Evolutionary conservation across 2,113 vertebrate genomes (phyloP), one percentile per base, ranked within the genome.

Genomic region (Zosterops japonicus): DNA sequence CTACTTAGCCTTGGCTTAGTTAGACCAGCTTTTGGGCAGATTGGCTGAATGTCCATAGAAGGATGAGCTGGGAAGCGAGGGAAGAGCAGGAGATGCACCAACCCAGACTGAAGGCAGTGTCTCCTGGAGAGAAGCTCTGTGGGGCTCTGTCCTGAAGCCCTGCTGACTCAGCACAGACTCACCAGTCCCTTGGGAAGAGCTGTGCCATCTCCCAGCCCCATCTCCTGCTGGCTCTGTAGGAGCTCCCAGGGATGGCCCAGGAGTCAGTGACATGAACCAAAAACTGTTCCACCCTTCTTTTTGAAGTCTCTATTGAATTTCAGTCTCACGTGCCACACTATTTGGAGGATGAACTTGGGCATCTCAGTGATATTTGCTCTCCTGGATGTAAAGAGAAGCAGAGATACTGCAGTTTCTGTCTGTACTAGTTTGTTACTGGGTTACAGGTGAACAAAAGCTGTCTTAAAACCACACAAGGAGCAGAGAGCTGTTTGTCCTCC

Each of bases 301-400:
- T 12, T 42, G 20, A 69, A 88, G 22, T 14, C 4, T 21, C 11
- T 14, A 5, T 11, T 49, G 46, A 3, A 41, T 49, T 64, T 59
- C 87, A 79, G 16, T 29, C 24, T 29, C 36, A 4, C 0, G 0
- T 44, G 8, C 28, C 18, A 12, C 11, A 20, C 9, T 5, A 12
- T 53, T 25, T 35, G 44, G 28, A 46, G n/a, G 13, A 64, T 22
- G n/a, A 25, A 14, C 36, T 20, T 36, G 19, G 44, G 31, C 56
- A 60, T 33, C 39, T 39, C 49, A 7, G 50, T 22, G 13, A 16
- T 5, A 5, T 12, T 35, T 8, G 6, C 12, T 36, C 59, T 42
- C 1, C 39, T 49, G 21, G 5, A 33, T 77, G 15, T 18, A 35
- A 67, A 52, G 47, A 44, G 31, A 79, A 64, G 24, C 24, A 50